Evolutionary conservation across 2,888 invertebrate species (phyloP).

Genomic region (Bibio marci): DNA sequence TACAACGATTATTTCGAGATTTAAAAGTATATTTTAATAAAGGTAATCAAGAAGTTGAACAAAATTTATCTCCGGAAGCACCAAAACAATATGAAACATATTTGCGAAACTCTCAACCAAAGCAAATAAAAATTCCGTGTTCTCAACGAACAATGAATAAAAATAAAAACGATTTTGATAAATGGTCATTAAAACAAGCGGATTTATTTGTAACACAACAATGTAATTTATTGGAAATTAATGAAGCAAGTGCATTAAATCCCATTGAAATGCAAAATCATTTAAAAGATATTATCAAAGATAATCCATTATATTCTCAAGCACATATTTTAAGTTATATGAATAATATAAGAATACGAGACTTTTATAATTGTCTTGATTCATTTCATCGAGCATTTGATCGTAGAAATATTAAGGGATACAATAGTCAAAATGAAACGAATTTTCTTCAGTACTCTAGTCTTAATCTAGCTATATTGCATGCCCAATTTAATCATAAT

Average conservation of each 20-base stretch:
- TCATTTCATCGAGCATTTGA: constrained; percentile 73
- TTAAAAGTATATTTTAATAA: constrained; percentile 52
- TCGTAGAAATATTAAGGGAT: no score
- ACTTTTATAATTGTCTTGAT: constrained; percentile 68
- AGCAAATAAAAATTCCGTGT: no score
- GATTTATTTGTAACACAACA: constrained; percentile 80
- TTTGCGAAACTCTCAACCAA: no score
- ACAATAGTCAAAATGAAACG: no score
- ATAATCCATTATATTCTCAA: constrained; percentile 24
- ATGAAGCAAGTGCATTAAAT: constrained; percentile 61
- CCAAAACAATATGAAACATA: no score
- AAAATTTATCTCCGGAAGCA: no score
- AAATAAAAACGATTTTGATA: constrained; percentile 36
- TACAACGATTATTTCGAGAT: constrained; percentile 53
- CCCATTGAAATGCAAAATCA: constrained; percentile 56
- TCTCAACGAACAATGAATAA: not conserved
- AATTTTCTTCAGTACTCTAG: constrained; percentile 75
- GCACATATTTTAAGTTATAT: constrained; percentile 74
- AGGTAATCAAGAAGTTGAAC: constrained; percentile 19
- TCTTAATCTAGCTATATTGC: constrained; percentile 75
- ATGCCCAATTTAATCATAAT: constrained; percentile 59
- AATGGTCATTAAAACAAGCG: constrained; percentile 77
- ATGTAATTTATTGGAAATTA: constrained; percentile 61
- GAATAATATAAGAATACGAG: constrained; percentile 73
- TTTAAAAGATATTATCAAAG: constrained; percentile 26